Evolutionary conservation across 2,888 invertebrate genomes (phyloP).

Genomic region (Diplolepis rosae): DNA sequence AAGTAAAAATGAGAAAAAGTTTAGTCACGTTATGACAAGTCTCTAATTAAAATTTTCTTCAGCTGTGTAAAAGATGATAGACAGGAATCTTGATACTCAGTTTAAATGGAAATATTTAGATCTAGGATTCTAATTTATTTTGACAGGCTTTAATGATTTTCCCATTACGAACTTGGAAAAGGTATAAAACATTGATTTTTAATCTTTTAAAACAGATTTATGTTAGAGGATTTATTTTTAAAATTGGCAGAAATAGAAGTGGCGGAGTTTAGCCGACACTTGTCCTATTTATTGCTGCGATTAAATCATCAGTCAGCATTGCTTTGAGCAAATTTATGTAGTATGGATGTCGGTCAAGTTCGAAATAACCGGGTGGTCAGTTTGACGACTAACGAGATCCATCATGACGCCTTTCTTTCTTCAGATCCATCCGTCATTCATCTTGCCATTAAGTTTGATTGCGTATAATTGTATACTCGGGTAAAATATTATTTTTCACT

Average conservation of each 20-base stretch:
- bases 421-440: constrained; percentile 8
- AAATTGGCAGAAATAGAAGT: constrained; percentile 26
- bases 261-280: not conserved
- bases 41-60: not conserved
- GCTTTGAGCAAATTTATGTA: constrained; percentile 14
- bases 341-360: constrained; percentile 26
- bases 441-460: not conserved
- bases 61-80: too few species aligned
- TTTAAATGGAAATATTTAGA: too few species aligned
- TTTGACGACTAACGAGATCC: constrained; percentile 27
- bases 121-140: too few species aligned
- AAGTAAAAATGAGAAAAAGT: too few species aligned
- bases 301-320: constrained; percentile 27
- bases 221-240: constrained; percentile 6
- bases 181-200: not conserved
- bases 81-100: too few species aligned
- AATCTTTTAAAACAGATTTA: not conserved
- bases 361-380: constrained; percentile 21
- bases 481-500: constrained; percentile 6
- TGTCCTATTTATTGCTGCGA: constrained; percentile 24
- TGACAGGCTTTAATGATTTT: too few species aligned
- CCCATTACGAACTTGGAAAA: not conserved
- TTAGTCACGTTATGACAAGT: too few species aligned
- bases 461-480: not conserved
- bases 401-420: constrained; percentile 30